Base-by-base conservation (phyloP, 2,113 vertebrate genomes). In the Gallinago paraguaiae region DNA sequence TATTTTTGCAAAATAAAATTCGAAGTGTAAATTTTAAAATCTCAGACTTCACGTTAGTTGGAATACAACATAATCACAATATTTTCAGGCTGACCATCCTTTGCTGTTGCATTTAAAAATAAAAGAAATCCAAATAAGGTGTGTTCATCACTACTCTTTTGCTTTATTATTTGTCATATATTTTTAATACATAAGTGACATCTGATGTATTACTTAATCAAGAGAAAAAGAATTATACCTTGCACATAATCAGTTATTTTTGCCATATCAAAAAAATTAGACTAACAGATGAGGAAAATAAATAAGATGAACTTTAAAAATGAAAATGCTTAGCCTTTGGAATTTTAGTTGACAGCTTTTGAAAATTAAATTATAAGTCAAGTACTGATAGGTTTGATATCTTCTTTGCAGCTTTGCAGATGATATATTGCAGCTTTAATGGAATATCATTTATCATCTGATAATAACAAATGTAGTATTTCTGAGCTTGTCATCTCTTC, bases 391-490 rank as follows among this genome's bases (percentile, higher is more conserved):
- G 98, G 96, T 97, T 97, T 98, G 97, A 97, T 98, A 98, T 98
- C 98, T 98, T 97, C 98, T 98, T 98, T 97, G 96, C 94, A 97
- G 97, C 98, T 98, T 98, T 97, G 97, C 94, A 82, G 90, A 97
- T 99, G 99, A 99, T 99, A 84, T 98, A 99, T 98, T 97, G 97
- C 98, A 78, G 94, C 94, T 98, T 98, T 98, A 98, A 98, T 98
- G 97, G 97, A 98, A 98, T 98, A 98, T 98, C 98, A 99, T 99
- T 98, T 98, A 98, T 99, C 99, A 99, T 98, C 96, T 98, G 98
- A 98, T 98, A 98, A 98, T 98, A 99, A 98, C 98, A 98, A 99
- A 98, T 98, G 98, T 98, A 98, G 98, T 98, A 98, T 98, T 99
- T 98, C 98, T 98, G 97, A 98, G 97, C 98, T 98, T 99, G 98